These are phyloP conservation scores for Pitangus sulphuratus DNA, from an alignment of 2,797 vertebrate species.

Conservation along the genomic window DNA sequence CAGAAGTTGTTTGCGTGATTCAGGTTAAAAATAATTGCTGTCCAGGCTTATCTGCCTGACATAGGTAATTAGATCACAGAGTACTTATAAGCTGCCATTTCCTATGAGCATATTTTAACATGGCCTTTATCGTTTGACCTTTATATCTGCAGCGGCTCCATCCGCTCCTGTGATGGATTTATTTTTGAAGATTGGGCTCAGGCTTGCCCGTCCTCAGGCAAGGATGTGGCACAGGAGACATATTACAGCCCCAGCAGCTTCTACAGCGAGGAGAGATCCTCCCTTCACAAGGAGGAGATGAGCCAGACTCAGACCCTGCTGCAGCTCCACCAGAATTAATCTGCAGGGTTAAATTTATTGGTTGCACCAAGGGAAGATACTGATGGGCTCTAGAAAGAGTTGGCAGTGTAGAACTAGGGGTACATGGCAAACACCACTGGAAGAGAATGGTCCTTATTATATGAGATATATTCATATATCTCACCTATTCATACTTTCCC, in stretches of 20 bases:
- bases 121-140: conserved; percentile 65
- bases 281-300: not conserved
- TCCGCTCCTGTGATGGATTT: conserved; percentile 16
- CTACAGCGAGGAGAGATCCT: not conserved
- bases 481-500: not conserved
- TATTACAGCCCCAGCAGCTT: not conserved
- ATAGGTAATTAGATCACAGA: conserved; percentile 55
- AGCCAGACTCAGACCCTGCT: not conserved
- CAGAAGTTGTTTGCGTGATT: conserved; percentile 2
- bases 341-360: not conserved
- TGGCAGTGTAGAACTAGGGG: not conserved
- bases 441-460: not conserved
- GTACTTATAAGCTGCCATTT: conserved; percentile 49
- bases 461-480: not conserved
- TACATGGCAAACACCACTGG: not conserved
- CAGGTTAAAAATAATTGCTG: conserved; percentile 54
- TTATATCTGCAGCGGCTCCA: conserved; percentile 21
- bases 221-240: not conserved
- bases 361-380: not conserved
- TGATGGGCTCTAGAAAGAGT: not conserved
- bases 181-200: not conserved
- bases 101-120: conserved; percentile 56
- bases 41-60: conserved; percentile 47
- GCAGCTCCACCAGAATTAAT: not conserved
- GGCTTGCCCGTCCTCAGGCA: not conserved